Evolutionary conservation across 2,113 vertebrate species (phyloP), one percentile per base, ranked within the genome.

Genomic region (Megalops atlanticus): DNA sequence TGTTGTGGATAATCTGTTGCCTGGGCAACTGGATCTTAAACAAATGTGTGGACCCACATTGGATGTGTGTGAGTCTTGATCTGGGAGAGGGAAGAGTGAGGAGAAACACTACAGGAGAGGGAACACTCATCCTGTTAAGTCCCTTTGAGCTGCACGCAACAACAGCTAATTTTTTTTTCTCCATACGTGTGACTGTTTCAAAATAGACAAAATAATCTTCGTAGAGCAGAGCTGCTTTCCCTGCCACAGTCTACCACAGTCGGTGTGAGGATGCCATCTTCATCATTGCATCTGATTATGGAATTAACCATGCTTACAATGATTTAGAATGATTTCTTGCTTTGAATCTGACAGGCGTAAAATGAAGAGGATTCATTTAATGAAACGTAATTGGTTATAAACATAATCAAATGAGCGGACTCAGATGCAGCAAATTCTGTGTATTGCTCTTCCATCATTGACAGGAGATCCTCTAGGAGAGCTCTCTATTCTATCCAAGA

Each of bases 11-110:
- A 85, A 88, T 74, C 87, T 78, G 95, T 95, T 95, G 90, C 93
- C 94, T 68, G 82, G 94, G 94, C 83, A 95, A 95, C 92, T 73
- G 79, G 83, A 88, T 54, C 87, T 81, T 74, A 84, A 89, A 89
- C 86, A 84, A 80, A 81, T 76, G 82, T 41, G 86, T 70, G 84
- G 85, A 86, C 84, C 87, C 81, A 80, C 18, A 43, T 47, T 21
- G 87, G 86, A 82, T 84, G 41, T 54, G 6, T 41, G 80, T 58
- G 75, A 38, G 72, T 38, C 35, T 16, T 38, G 35, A 21, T 49
- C 12, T 15, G 39, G 36, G 18, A 21, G n/a, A 39, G 12, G 72
- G 41, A 54, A 24, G 21, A 2, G 52, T 8, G 21, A 27, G n/a
- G 31, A 11, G 7, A 31, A 21, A 10, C 24, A 11, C 24, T 27